Base-by-base conservation (phyloP, 64 coral and sea anemone genomes). In the Porites lutea region DNA sequence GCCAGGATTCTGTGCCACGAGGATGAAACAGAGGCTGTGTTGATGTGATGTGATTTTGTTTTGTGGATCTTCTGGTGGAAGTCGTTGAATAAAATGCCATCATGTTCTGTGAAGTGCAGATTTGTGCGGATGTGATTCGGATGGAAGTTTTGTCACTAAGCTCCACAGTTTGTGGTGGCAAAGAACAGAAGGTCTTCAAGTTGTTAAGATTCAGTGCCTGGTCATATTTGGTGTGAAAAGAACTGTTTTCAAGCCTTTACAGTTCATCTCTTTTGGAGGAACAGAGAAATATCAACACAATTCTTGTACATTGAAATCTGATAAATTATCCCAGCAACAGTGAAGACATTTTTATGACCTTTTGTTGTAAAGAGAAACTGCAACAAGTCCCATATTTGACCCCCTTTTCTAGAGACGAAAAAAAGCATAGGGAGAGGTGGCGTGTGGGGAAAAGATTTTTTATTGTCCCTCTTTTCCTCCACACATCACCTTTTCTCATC, bases 1-100 rank as follows among this genome's bases (percentile, higher is more conserved):
- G 60, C 4, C 19, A 6, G 19, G 84, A 76, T 71, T 82, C 62
- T 21, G 47, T 49, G 59, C 8, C 79, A 82, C 64, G 79, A 84
- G 6, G 22, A 54, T 3, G 51, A 44, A 16, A 68, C 18, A 19
- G 8, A 65, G 37, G 59, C 20, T 7, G 46, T 52, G 47, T 46
- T 12, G 14, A 47, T 1, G 22, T 48, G 27, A 37, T 68, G 7
- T 57, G 81, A 84, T 52, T 68, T 46, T n/a, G 16, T 44, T 52
- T 18, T 21, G 44, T 21, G 15, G 62, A 52, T 68, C 61, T 83
- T 83, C 44, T 84, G 43, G 65, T 19, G 65, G 27, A 82, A 59
- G 52, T 58, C 18, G 43, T 63, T 47, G 79, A 37, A 52, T n/a
- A 10, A 44, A 65, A 13, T 50, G 0, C 7, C 22, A 6, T 83